These are phyloP conservation scores for Varecia variegata DNA, from an alignment of 2,797 vertebrate genomes.

Conservation along the genomic window DNA sequence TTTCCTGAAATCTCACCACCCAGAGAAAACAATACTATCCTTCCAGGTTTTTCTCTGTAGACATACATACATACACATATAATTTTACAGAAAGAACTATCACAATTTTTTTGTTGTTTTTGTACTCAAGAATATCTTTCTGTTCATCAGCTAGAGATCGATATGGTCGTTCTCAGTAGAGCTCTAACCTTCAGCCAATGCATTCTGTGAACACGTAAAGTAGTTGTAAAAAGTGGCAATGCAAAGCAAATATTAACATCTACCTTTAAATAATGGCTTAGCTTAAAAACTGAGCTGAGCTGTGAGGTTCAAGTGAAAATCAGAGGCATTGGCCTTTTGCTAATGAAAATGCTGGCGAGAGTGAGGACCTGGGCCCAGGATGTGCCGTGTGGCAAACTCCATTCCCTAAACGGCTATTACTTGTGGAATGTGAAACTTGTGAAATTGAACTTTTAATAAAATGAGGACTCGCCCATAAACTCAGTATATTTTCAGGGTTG, in stretches of 20 bases:
- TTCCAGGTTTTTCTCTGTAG: background rate
- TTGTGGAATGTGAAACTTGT: slow-evolving; percentile 50
- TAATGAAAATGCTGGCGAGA: background rate
- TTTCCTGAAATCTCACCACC: background rate
- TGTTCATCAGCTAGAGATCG: background rate
- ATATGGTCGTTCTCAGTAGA: background rate
- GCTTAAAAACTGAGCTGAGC: background rate
- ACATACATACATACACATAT: background rate
- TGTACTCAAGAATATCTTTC: background rate
- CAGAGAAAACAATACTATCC: background rate
- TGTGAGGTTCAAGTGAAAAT: slow-evolving; percentile 36
- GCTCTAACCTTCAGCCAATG: background rate
- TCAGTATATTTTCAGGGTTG: slow-evolving; percentile 54
- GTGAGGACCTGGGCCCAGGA: background rate
- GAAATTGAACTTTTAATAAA: slow-evolving; percentile 49
- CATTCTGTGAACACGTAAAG: background rate
- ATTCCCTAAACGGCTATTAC: background rate
- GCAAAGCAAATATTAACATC: background rate
- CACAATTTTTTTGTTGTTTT: background rate
- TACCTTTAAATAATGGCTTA: background rate
- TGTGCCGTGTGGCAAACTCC: background rate
- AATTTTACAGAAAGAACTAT: background rate
- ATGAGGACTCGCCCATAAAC: slow-evolving; percentile 40
- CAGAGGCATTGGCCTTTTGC: background rate
- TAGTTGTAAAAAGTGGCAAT: background rate